A percentile compares a stretch with the other conserved stretches of the same genome.
phyloP scores from a whole-genome alignment of 1,140 invertebrate genomes.

The Berghia stephanieae region DNA sequence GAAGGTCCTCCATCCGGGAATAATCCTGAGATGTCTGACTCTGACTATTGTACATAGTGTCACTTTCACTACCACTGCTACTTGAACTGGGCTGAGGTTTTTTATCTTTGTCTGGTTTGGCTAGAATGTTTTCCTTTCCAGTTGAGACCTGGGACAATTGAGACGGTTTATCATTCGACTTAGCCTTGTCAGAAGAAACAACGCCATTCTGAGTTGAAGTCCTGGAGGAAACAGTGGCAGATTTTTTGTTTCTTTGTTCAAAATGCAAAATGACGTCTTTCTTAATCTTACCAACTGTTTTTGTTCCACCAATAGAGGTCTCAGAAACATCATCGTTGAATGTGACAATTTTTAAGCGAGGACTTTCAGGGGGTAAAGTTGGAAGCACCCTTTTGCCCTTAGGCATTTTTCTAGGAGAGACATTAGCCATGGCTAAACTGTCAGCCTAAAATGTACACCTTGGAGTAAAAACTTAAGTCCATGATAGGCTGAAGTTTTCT shows the following conservation, averaged over 20 bases:
- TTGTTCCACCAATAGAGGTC: conserved; percentile 62
- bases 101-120: background rate
- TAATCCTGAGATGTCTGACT: too few species aligned
- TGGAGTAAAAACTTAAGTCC: too few species aligned
- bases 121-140: background rate
- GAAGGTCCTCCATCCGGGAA: too few species aligned
- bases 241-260: conserved; percentile 33
- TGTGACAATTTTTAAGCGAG: conserved; percentile 40
- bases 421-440: conserved; percentile 21
- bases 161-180: too few species aligned
- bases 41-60: too few species aligned
- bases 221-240: conserved; percentile 18
- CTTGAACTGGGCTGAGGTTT: background rate
- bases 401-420: conserved; percentile 31
- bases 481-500: too few species aligned
- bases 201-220: conserved; percentile 15
- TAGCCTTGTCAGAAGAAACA: conserved; percentile 13
- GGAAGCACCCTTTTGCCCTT: conserved; percentile 28
- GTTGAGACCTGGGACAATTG: too few species aligned
- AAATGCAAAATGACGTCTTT: conserved; percentile 41
- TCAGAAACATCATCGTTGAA: conserved; percentile 58
- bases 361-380: conserved; percentile 15
- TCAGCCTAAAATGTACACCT: too few species aligned
- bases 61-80: conserved; percentile 3
- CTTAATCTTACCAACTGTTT: conserved; percentile 52